Evolutionary conservation across 2,888 invertebrate species (phyloP).

Genomic region (Chrysolina haemoptera): DNA sequence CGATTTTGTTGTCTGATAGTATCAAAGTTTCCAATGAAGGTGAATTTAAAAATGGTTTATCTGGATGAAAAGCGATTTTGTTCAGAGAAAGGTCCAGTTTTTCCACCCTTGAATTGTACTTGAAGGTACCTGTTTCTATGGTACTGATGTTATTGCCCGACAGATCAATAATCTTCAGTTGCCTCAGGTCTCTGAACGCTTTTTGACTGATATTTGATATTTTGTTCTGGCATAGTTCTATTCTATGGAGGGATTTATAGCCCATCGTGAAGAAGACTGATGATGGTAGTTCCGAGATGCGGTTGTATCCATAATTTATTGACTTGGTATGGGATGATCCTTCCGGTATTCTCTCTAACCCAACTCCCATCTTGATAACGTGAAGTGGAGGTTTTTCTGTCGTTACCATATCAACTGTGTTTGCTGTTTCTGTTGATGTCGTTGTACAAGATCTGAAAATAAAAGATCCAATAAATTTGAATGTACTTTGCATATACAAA

Average conservation of each 20-base stretch:
- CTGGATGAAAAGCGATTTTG: constrained; percentile 59
- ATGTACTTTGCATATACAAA: too few species aligned
- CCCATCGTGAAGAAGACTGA: constrained; percentile 62
- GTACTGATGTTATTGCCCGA: constrained; percentile 63
- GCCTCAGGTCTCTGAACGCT: constrained; percentile 63
- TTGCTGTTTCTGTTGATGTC: constrained; percentile 5
- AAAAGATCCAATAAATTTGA: background rate
- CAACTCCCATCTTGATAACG: constrained; percentile 47
- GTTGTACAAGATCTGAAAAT: constrained; percentile 32
- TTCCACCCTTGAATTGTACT: constrained; percentile 60
- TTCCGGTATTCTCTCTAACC: constrained; percentile 58
- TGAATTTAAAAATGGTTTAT: constrained; percentile 63
- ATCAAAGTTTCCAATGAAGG: constrained; percentile 62
- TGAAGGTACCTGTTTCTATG: constrained; percentile 63
- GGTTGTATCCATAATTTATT: constrained; percentile 63
- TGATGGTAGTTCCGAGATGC: constrained; percentile 57
- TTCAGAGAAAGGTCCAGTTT: constrained; percentile 65
- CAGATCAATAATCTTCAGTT: constrained; percentile 61
- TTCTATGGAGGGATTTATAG: constrained; percentile 59
- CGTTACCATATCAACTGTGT: constrained; percentile 15
- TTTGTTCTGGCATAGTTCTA: constrained; percentile 63
- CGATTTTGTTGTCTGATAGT: constrained; percentile 63
- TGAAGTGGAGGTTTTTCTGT: constrained; percentile 32
- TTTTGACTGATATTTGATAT: constrained; percentile 59
- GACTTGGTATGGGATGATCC: constrained; percentile 55